phyloP scores from a whole-genome alignment of 2,888 invertebrate species.

The Rhimphoctona megacephalus region DNA sequence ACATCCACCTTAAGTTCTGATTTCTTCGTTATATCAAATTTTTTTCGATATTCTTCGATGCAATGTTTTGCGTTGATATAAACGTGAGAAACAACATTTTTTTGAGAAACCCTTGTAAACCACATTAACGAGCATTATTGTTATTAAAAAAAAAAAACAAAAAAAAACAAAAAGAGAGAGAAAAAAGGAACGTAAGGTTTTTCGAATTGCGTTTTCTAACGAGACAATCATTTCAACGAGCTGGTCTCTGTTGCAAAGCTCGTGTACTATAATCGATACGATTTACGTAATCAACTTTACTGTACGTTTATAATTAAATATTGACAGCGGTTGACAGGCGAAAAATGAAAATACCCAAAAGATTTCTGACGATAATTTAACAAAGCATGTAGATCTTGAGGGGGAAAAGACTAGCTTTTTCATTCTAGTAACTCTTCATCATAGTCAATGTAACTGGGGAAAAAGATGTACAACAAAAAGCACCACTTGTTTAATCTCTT shows the following conservation, averaged over 20 bases:
- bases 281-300: constrained; percentile 14
- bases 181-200: constrained; percentile 26
- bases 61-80: constrained; percentile 16
- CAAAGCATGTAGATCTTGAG: constrained; percentile 23
- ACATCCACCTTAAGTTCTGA: constrained; percentile 52
- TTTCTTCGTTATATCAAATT: constrained; percentile 40
- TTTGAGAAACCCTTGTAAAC: neutral
- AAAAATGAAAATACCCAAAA: constrained; percentile 35
- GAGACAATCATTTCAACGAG: constrained; percentile 80
- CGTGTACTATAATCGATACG: constrained; percentile 49
- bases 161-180: neutral
- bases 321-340: constrained; percentile 60
- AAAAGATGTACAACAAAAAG: neutral
- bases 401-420: constrained; percentile 25
- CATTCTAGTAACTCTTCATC: neutral
- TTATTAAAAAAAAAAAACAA: constrained; percentile 16
- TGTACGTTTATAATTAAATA: constrained; percentile 48
- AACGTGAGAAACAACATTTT: neutral
- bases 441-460: neutral
- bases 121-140: constrained; percentile 44
- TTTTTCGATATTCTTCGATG: constrained; percentile 35
- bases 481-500: neutral
- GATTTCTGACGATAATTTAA: constrained; percentile 47
- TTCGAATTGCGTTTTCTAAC: constrained; percentile 80
- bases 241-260: constrained; percentile 58